Evolutionary conservation across 1,140 invertebrate genomes (phyloP).

Genomic region (Cecropterus lyciades): DNA sequence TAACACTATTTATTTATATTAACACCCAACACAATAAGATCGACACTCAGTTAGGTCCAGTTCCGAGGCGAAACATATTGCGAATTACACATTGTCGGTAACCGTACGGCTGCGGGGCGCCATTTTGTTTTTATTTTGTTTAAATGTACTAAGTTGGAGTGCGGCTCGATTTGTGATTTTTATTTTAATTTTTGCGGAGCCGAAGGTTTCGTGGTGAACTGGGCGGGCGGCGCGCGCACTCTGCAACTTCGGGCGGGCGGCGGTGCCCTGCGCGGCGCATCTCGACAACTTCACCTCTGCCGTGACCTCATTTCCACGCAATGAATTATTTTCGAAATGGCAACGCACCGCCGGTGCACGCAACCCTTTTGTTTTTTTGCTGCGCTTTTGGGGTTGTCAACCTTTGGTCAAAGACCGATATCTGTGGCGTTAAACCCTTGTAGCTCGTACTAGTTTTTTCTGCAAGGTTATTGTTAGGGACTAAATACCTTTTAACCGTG

Average conservation of each 20-base stretch:
- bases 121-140: slow-evolving; percentile 39
- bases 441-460: too few species aligned
- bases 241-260: slow-evolving; percentile 17
- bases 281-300: slow-evolving; percentile 53
- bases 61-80: slow-evolving; percentile 40
- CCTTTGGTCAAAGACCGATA: not conserved
- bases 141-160: slow-evolving; percentile 35
- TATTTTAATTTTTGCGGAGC: slow-evolving; percentile 36
- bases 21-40: slow-evolving; percentile 41
- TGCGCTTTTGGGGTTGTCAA: not conserved
- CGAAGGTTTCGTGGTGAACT: slow-evolving; percentile 25
- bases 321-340: slow-evolving; percentile 78
- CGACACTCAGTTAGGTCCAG: slow-evolving; percentile 48
- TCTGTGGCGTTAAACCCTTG: too few species aligned
- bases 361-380: slow-evolving; percentile 29
- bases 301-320: slow-evolving; percentile 64
- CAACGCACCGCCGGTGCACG: slow-evolving; percentile 55
- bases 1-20: slow-evolving; percentile 39
- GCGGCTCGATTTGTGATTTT: slow-evolving; percentile 39
- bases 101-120: slow-evolving; percentile 26
- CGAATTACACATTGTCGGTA: slow-evolving; percentile 18
- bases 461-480: too few species aligned
- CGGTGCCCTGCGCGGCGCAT: slow-evolving; percentile 36
- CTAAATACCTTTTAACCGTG: too few species aligned
- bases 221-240: slow-evolving; percentile 35